These are phyloP conservation scores for Adelges cooleyi DNA, from an alignment of 1,140 invertebrate genomes.

Conservation along the genomic window DNA sequence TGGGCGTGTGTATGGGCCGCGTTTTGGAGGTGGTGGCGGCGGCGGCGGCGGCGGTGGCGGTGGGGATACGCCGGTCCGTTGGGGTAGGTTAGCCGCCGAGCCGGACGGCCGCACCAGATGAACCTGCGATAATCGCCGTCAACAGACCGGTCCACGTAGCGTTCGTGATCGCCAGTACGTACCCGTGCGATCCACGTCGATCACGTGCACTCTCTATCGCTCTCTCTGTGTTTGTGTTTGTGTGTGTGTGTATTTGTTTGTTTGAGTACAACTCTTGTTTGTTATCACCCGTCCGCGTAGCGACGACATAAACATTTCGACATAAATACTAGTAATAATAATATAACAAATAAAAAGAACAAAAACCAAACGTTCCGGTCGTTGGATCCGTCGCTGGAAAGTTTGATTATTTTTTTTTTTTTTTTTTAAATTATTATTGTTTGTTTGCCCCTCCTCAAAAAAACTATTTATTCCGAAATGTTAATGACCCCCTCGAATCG, in stretches of 20 bases:
- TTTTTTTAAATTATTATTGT: too few relatives aligned
- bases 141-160: not conserved
- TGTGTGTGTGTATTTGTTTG: not conserved
- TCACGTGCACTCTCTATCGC: too few relatives aligned
- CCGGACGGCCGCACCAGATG: not conserved
- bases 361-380: too few relatives aligned
- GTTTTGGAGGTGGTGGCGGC: not conserved
- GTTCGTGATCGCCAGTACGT: not conserved
- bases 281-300: not conserved
- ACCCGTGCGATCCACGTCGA: not conserved
- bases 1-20: slow-evolving; percentile 1
- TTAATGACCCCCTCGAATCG: too few relatives aligned
- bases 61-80: slow-evolving; percentile 5
- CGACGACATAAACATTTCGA: too few relatives aligned
- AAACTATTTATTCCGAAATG: too few relatives aligned
- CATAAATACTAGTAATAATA: too few relatives aligned
- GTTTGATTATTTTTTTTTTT: too few relatives aligned
- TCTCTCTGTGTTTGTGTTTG: not conserved
- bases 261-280: too few relatives aligned
- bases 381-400: too few relatives aligned
- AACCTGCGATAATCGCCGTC: slow-evolving; percentile 14
- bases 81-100: slow-evolving; percentile 11
- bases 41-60: not conserved
- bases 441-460: too few relatives aligned
- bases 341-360: too few relatives aligned